Evolutionary conservation across 2,113 vertebrate species (phyloP), one percentile per base, ranked within the genome.

Genomic region (Zosterops hypoxanthus): DNA sequence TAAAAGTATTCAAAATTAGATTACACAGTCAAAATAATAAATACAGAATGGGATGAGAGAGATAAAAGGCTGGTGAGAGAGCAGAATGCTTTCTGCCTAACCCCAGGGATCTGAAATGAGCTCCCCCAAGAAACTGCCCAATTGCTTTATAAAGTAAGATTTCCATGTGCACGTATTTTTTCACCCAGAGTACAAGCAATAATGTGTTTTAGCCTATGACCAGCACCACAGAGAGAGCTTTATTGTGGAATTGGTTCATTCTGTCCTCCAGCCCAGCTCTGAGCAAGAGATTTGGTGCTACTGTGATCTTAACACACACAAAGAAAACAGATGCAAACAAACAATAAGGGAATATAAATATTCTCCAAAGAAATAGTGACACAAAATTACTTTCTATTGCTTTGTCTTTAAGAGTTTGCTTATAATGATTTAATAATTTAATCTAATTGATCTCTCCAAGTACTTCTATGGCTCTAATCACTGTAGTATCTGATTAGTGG

Each of bases 351-450:
- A 86, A 61, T 46, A 93, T 80, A 93, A 94, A 94, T 95, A 95
- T 57, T 72, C 39, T 80, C 79, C 47, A 61, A 65, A 92, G 92
- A 91, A 97, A 97, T 33, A 71, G 42, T 66, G 90, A 80, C 89
- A 88, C 21, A 34, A 72, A 82, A 92, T 86, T 90, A 92, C 83
- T 94, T 96, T 95, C 68, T 92, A 96, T 95, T 96, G 86, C 82
- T 96, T 94, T 93, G 93, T 92, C 94, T 97, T 96, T 96, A 95
- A 72, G 76, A 79, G 79, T 88, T 91, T 97, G 69, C 82, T 88
- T 70, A 93, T 86, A 91, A 89, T 86, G 96, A 94, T 94, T 96
- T 85, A 90, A 94, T 94, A 96, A 97, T 94, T 79, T 95, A 96
- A 96, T 92, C 95, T 89, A 95, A 95, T 95, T 93, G 92, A 95